These are phyloP conservation scores for Eurytoma adleriae DNA, from an alignment of 2,888 invertebrate genomes.

Conservation along the genomic window DNA sequence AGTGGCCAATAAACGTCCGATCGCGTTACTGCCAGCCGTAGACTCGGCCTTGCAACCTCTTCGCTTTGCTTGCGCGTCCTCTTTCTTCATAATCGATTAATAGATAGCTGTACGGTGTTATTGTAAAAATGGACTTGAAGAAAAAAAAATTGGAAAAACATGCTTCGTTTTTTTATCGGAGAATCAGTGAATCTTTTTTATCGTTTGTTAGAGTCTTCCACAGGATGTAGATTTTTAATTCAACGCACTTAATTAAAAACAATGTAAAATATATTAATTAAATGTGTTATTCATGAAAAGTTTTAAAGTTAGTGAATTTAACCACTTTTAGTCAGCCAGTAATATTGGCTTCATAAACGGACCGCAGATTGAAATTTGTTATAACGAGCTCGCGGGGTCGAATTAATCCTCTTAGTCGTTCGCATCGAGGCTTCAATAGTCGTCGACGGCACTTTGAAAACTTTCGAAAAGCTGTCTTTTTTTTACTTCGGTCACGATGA, in stretches of 20 bases:
- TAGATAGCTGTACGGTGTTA: constrained; percentile 33
- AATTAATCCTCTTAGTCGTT: constrained; percentile 41
- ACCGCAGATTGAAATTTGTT: constrained; percentile 32
- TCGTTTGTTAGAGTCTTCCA: no score
- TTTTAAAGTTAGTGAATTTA: no score
- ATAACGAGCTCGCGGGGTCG: not conserved
- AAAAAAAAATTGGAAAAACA: no score
- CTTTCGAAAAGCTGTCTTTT: constrained; percentile 1
- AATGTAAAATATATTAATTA: no score
- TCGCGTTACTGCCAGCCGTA: constrained; percentile 64
- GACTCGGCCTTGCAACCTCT: constrained; percentile 60
- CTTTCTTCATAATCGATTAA: constrained; percentile 64
- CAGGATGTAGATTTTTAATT: no score
- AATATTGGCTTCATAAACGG: constrained; percentile 29
- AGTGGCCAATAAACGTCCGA: constrained; percentile 68
- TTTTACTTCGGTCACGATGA: not conserved
- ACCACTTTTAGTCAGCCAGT: not conserved
- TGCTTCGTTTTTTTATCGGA: no score
- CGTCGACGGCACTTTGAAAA: not conserved
- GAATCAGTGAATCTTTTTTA: no score
- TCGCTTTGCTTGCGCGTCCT: constrained; percentile 45
- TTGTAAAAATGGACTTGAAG: no score
- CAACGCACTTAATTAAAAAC: no score
- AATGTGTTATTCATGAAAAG: no score
- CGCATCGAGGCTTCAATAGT: not conserved